Evolutionary conservation across 1,140 invertebrate genomes (phyloP).

Genomic region (Eupeodes corollae): DNA sequence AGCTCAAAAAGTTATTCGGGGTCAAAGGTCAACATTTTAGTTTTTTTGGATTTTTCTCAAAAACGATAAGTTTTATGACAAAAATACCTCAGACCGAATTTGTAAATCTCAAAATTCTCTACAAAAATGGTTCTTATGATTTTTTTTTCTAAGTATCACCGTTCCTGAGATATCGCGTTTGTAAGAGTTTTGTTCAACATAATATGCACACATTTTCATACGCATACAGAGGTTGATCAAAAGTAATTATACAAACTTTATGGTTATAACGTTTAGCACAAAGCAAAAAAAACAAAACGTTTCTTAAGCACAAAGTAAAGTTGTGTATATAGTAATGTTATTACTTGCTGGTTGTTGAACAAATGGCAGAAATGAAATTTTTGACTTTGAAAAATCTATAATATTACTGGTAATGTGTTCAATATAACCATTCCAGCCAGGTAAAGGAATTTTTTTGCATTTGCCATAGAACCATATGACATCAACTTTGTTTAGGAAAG

Average conservation of each 20-base stretch:
- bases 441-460: constrained; percentile 14
- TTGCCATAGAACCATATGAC: constrained; percentile 19
- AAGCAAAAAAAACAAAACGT: no score
- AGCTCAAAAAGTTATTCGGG: no score
- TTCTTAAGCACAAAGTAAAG: constrained; percentile 32
- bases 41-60: no score
- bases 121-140: no score
- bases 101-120: no score
- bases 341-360: constrained; percentile 26
- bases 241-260: constrained; percentile 21
- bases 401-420: not conserved
- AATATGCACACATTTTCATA: no score
- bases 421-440: constrained; percentile 16
- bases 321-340: constrained; percentile 26
- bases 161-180: no score
- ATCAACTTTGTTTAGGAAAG: constrained; percentile 13
- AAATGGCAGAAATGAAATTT: constrained; percentile 33
- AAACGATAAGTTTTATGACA: no score
- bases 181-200: no score
- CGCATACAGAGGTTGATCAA: constrained; percentile 34
- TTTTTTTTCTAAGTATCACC: no score
- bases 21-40: no score
- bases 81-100: no score
- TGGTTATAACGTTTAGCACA: constrained; percentile 9
- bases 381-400: constrained; percentile 12